Base-by-base conservation (phyloP, 2,797 vertebrate species). In the Cryptoblepharus egeriae region DNA sequence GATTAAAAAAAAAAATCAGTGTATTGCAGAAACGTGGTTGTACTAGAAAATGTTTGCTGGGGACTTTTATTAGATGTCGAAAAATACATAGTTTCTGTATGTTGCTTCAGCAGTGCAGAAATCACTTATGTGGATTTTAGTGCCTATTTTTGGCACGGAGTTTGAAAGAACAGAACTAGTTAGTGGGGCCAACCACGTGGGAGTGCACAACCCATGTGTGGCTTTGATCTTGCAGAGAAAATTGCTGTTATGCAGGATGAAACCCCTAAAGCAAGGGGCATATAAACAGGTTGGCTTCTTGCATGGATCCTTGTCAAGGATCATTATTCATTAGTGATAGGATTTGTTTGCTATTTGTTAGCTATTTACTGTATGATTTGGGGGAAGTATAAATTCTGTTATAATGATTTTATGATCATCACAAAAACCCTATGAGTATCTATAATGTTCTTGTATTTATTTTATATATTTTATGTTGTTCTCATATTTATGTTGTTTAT, bases 1-100 rank as follows among this genome's bases (percentile, higher is more conserved):
- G 65, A 32, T 87, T n/a, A n/a, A n/a, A n/a, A n/a, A n/a, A n/a
- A 87, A 93, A 75, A 94, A 92, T 89, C 83, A 85, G 69, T 77
- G 39, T 64, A 30, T 55, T 87, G 75, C 45, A 87, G 69, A 74
- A 79, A 79, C 77, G 9, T 42, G 75, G 75, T 88, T 83, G 80
- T 77, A 83, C 60, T 74, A 87, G 72, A 81, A 75, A 88, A 0
- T 30, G 84, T 74, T 81, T 0, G 24, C 86, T 64, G 64, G 78
- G 88, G 68, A 12, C 42, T 86, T 92, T 80, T 49, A n/a, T 87
- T 83, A 82, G 37, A 75, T 87, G 68, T 37, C 39, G 82, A 71
- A 39, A 84, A 83, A 90, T 81, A 61, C 5, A 84, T 2, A 1
- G 18, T 18, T 52, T 16, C 42, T 67, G 67, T 79, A 35, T 30